A percentile compares a stretch with the other conserved stretches of the same genome.
These are phyloP conservation scores for Phortica magna DNA, from an alignment of 2,888 invertebrate species.

Conservation along the genomic window DNA sequence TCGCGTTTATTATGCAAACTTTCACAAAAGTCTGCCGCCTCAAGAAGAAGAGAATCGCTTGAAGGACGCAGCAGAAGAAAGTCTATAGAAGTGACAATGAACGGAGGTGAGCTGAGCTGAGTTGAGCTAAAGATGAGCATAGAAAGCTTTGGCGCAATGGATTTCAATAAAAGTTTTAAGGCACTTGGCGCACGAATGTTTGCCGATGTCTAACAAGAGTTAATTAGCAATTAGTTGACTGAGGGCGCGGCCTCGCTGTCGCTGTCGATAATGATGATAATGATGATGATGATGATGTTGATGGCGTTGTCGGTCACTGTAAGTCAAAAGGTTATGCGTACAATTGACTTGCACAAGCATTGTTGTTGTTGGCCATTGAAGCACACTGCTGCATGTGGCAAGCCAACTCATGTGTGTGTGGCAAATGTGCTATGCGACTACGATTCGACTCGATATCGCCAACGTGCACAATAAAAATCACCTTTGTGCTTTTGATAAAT, in stretches of 20 bases:
- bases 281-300: not conserved
- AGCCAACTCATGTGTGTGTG: no score
- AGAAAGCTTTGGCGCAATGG: not conserved
- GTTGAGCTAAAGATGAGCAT: not conserved
- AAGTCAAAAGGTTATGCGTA: conserved; percentile 19
- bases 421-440: no score
- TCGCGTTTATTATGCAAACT: conserved; percentile 21
- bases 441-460: no score
- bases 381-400: no score
- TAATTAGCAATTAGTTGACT: conserved; percentile 12
- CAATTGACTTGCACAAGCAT: conserved; percentile 21
- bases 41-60: not conserved
- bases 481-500: conserved; percentile 25
- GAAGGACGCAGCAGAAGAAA: not conserved
- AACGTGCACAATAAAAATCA: not conserved
- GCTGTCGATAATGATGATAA: conserved; percentile 9
- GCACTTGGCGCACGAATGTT: not conserved
- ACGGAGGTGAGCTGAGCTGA: not conserved
- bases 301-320: not conserved
- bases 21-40: not conserved
- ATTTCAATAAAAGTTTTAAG: not conserved
- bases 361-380: no score
- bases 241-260: not conserved
- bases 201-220: conserved; percentile 9
- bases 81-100: not conserved